These are phyloP conservation scores for Chaetogeoica ovagalla DNA, from an alignment of 2,888 invertebrate species.

Conservation along the genomic window DNA sequence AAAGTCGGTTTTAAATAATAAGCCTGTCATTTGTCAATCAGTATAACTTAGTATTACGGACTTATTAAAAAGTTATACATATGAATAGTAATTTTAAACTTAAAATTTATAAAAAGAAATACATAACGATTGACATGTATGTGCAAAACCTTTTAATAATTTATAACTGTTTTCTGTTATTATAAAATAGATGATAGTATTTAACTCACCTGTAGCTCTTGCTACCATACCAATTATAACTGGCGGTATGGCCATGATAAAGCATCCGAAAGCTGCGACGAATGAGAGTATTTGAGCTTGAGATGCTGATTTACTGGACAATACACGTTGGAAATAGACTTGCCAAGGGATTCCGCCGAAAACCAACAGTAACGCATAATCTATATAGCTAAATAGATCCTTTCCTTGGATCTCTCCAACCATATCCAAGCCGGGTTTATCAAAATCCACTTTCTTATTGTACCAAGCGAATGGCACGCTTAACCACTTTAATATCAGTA, in stretches of 20 bases:
- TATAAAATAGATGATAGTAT: too few species aligned
- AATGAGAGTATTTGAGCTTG: constrained; percentile 93
- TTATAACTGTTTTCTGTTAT: neutral
- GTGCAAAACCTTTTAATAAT: neutral
- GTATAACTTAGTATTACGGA: neutral
- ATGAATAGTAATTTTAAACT: too few species aligned
- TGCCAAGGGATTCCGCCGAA: constrained; percentile 99
- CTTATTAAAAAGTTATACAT: neutral
- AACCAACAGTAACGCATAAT: constrained; percentile 83
- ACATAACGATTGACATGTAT: too few species aligned
- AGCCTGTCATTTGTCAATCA: neutral
- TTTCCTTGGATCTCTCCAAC: constrained; percentile 75
- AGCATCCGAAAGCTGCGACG: constrained; percentile 93
- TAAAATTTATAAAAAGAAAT: too few species aligned
- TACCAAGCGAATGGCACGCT: constrained; percentile 95
- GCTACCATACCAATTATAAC: constrained; percentile 97
- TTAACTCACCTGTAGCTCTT: constrained; percentile 79
- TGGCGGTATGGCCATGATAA: constrained; percentile 96
- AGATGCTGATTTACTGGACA: constrained; percentile 92
- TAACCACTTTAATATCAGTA: constrained; percentile 72
- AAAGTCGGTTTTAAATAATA: too few species aligned
- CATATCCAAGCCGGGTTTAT: constrained; percentile 82
- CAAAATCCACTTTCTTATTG: constrained; percentile 73
- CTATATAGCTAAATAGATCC: constrained; percentile 81
- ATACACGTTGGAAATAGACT: constrained; percentile 97